Evolutionary conservation across 2,113 vertebrate genomes (phyloP).

Genomic region (Trogon surrucura): DNA sequence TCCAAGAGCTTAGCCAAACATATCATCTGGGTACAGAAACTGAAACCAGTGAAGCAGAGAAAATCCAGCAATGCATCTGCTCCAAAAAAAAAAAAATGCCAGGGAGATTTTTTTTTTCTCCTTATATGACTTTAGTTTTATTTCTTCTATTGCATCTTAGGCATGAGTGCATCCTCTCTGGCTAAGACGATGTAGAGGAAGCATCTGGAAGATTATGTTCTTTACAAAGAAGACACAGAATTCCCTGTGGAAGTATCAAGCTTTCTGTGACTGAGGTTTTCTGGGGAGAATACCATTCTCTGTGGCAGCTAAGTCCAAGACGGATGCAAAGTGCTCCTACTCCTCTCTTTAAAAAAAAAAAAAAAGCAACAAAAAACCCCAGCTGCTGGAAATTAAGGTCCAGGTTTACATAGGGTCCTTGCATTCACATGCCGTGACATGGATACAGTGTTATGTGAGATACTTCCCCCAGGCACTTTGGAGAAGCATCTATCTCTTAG

Average conservation of each 20-base stretch:
- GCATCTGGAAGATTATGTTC: not conserved
- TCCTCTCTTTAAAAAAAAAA: not conserved
- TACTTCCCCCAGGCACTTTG: not conserved
- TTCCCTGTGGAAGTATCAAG: not conserved
- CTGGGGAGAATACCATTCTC: not conserved
- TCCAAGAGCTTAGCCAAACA: conserved; percentile 18
- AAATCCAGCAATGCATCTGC: conserved; percentile 13
- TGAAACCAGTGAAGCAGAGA: conserved; percentile 6
- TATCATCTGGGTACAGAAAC: not conserved
- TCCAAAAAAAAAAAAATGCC: not conserved
- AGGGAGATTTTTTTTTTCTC: not conserved
- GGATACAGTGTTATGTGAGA: not conserved
- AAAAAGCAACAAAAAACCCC: not conserved
- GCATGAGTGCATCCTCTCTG: not conserved
- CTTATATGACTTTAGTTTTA: conserved; percentile 2
- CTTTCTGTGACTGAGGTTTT: conserved; percentile 5
- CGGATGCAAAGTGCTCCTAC: not conserved
- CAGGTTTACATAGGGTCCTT: not conserved
- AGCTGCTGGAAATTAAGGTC: not conserved
- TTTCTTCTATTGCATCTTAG: conserved; percentile 6
- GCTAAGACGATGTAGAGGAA: not conserved
- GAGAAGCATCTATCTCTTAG: not conserved
- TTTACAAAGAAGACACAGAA: conserved; percentile 12
- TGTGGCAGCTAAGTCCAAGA: not conserved
- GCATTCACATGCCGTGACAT: not conserved